phyloP scores from a whole-genome alignment of 2,888 invertebrate genomes.

The Phyto melanocephala region DNA sequence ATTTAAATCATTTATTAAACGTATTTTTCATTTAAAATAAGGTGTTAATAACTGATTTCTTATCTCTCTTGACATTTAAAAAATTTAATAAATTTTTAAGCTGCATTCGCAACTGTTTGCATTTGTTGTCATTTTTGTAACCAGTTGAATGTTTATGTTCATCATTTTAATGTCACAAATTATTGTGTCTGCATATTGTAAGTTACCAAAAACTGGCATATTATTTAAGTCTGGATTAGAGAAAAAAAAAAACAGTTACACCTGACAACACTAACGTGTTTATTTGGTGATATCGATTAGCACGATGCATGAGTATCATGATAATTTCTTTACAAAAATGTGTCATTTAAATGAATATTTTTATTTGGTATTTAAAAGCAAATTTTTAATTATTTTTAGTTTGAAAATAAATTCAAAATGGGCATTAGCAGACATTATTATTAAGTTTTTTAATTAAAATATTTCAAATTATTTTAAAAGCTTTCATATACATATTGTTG shows the following conservation, averaged over 20 bases:
- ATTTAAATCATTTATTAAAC: conserved; percentile 22
- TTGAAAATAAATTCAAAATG: too few species aligned
- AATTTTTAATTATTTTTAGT: neutral
- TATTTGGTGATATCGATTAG: conserved; percentile 9
- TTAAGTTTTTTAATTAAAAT: too few species aligned
- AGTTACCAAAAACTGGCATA: conserved; percentile 22
- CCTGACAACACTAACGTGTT: neutral
- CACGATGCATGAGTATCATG: neutral
- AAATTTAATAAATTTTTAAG: conserved; percentile 24
- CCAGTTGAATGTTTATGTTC: conserved; percentile 35
- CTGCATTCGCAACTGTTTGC: neutral
- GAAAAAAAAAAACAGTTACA: neutral
- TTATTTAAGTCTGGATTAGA: conserved; percentile 22
- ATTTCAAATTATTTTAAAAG: too few species aligned
- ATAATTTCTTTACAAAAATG: conserved; percentile 38
- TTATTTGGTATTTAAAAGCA: neutral
- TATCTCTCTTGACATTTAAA: conserved; percentile 26
- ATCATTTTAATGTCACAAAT: conserved; percentile 38
- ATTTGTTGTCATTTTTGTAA: neutral
- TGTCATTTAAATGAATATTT: neutral
- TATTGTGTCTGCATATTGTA: neutral
- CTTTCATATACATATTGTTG: too few species aligned
- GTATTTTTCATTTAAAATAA: conserved; percentile 36
- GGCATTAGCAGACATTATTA: too few species aligned
- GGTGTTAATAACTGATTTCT: conserved; percentile 44